Percentiles rank a stretch among this genome's conserved stretches.
Conservation (phyloP, 1,140 invertebrate genomes). For the Caligus rogercresseyi region DNA sequence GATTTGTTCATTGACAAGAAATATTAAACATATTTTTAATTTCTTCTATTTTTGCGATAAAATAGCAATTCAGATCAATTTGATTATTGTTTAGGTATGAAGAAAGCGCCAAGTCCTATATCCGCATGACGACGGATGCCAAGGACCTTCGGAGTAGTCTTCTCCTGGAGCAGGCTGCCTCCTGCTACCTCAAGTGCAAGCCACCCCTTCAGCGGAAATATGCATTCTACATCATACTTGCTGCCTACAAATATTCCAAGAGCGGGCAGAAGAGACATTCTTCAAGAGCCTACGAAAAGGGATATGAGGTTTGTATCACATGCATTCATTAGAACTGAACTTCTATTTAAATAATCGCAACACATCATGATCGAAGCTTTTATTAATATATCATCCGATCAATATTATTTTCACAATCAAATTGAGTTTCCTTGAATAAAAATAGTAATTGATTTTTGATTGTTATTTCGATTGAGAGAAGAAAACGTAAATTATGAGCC, state of each 20-base stretch:
- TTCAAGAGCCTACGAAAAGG: slow-evolving; percentile 73
- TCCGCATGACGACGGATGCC: slow-evolving; percentile 80
- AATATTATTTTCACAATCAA: too few relatives aligned
- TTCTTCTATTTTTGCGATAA: too few relatives aligned
- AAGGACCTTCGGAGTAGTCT: slow-evolving; percentile 29
- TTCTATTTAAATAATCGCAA: not conserved
- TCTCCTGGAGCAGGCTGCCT: slow-evolving; percentile 80
- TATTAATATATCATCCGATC: too few relatives aligned
- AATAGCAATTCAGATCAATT: too few relatives aligned
- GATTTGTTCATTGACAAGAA: too few relatives aligned
- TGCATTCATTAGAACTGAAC: too few relatives aligned
- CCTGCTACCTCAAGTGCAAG: slow-evolving; percentile 61
- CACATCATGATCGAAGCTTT: not conserved
- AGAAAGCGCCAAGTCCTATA: slow-evolving; percentile 79
- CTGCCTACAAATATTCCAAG: slow-evolving; percentile 75
- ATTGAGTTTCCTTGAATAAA: too few relatives aligned
- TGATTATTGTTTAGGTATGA: slow-evolving; percentile 28
- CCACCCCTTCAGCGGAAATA: slow-evolving; percentile 72
- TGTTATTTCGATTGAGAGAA: too few relatives aligned
- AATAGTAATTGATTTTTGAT: too few relatives aligned
- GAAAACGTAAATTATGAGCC: too few relatives aligned
- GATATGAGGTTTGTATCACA: slow-evolving; percentile 53
- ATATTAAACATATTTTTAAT: too few relatives aligned
- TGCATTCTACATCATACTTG: slow-evolving; percentile 89
- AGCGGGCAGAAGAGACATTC: slow-evolving; percentile 76